phyloP scores from a whole-genome alignment of 2,113 vertebrate genomes.

The Manacus vitellinus region DNA sequence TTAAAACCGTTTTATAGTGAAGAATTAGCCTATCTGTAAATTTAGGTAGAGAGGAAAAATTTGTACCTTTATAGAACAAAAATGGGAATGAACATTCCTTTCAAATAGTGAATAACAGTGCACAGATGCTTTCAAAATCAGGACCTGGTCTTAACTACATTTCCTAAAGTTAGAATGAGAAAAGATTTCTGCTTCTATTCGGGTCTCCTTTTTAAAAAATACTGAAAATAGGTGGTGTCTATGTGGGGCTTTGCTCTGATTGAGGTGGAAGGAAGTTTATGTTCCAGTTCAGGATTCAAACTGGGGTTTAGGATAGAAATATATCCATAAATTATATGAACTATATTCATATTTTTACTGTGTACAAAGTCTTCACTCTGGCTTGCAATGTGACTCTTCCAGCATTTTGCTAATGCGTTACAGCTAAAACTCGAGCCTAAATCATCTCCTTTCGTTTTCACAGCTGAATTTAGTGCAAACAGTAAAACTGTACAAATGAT shows the following conservation, averaged over 20 bases:
- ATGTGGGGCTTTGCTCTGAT: neutral
- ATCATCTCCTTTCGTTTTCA: neutral
- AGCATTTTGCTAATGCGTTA: neutral
- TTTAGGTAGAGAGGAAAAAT: neutral
- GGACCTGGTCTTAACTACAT: neutral
- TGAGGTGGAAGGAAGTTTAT: neutral
- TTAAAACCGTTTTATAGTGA: neutral
- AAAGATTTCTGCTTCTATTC: neutral
- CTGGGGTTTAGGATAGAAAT: neutral
- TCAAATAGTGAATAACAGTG: neutral
- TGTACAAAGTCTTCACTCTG: neutral
- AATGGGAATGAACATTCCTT: neutral
- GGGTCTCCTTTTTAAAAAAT: neutral
- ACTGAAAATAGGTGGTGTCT: neutral
- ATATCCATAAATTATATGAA: neutral
- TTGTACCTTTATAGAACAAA: neutral
- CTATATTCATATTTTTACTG: neutral
- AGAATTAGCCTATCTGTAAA: neutral
- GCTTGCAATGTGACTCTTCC: neutral
- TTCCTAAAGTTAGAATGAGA: neutral
- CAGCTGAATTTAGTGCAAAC: slow-evolving; percentile 7
- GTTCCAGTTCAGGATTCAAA: neutral
- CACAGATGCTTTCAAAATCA: neutral
- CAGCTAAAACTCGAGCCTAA: neutral
- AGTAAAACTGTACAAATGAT: neutral